Evolutionary conservation across 2,113 vertebrate species (phyloP), one percentile per base, ranked within the genome.

Genomic region (Clarias gariepinus): DNA sequence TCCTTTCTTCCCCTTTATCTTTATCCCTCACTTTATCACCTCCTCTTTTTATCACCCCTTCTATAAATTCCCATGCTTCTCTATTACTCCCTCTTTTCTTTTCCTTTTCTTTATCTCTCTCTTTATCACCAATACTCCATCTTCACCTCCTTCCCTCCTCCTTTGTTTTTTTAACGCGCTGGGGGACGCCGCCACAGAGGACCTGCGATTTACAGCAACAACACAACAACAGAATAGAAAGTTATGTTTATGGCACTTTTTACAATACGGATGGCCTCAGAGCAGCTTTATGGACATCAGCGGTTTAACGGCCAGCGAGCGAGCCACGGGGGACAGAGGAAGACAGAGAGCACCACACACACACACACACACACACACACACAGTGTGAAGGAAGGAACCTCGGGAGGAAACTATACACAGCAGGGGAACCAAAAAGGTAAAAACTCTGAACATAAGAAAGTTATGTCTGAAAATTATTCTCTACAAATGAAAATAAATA

Each of bases 191-290:
- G 7, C 76, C 76, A 3, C 76, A 52, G 76, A 78, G 76, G 57
- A 19, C 6, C 7, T 1, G 25, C 76, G 76, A 78, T 78, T 78
- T 78, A 78, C 76, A 78, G 52, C 76, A 78, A 78, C 76, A 78
- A 78, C 76, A 78, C 5, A 78, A 57, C 52, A 47, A 52, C 76
- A 19, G 76, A 78, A 78, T 16, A 78, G 76, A 78, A 78, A 78
- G 76, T 78, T 78, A 78, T 78, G 73, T 78, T 78, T 78, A 78
- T 78, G 76, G 76, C 76, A 57, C 76, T 78, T 78, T 74, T 78
- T 78, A 78, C 76, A 78, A 57, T 78, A 30, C 25, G 53, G 15
- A 30, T 57, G 6, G 76, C 57, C 52, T 55, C 52, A 28, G 52
- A 57, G 76, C 76, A 78, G 76, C 76, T 78, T 78, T 78, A 78